Evolutionary conservation across 1,140 invertebrate genomes (phyloP), one percentile per base, ranked within the genome.

Genomic region (Scaptomyza montana): DNA sequence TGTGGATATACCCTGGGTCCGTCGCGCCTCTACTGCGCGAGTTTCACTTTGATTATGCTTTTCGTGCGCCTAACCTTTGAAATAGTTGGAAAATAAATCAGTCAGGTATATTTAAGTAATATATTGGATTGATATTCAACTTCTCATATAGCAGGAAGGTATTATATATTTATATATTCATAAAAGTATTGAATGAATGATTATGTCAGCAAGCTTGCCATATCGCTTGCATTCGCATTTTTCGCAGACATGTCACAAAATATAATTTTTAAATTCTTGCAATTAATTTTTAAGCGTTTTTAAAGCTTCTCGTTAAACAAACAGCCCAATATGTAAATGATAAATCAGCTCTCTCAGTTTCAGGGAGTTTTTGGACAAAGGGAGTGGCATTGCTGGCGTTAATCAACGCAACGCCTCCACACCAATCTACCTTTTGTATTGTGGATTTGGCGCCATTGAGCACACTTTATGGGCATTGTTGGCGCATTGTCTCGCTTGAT

Each of bases 401-500:
- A 71, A 71, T 71, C 68, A 71, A 66, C 53, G 46, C 68, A 71
- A 66, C 53, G 46, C 16, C 10, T 45, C 9, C 33, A 47, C 9
- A 36, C n/a, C 39, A 16, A 13, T 53, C 64, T 30, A 45, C 43
- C 65, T 45, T 41, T 36, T 36, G 13, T 30, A 51, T 51, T 25
- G 50, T 3, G 28, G 39, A 5, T 12, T 43, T 16, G 21, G 21
- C 33, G 19, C 8, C 59, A 56, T 67, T 59, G 60, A 49, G 63
- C 55, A 72, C 62, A 80, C 67, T 82, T 75, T 78, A 82, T 87
- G 78, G 59, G 66, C 71, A 86, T 80, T 85, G 80, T 86, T 77
- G 80, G 78, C 59, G 75, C 76, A 86, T 86, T 86, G 81, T 86
- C 75, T 87, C 75, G 82, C 84, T 82, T 86, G 82, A 86, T 86